Conservation (phyloP, 2,888 invertebrate species). For the Nemurella pictetii region DNA sequence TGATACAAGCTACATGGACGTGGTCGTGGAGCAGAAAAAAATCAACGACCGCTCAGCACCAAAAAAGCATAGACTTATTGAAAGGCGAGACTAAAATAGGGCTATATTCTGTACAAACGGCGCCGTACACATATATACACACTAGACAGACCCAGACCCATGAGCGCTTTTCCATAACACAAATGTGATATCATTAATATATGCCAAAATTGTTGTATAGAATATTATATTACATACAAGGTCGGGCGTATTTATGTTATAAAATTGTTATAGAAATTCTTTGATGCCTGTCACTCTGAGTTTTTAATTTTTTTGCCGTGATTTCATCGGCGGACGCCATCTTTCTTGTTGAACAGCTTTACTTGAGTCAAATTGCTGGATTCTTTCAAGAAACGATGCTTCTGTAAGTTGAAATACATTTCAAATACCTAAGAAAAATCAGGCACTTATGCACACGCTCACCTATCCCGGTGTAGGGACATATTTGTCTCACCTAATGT, state of each 20-base stretch:
- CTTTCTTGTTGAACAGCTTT: too few species aligned
- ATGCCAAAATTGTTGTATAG: constrained; percentile 36
- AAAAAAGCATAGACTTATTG: constrained; percentile 25
- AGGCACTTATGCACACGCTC: too few species aligned
- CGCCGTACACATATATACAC: neutral
- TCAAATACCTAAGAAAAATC: too few species aligned
- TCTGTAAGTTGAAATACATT: too few species aligned
- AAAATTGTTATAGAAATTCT: constrained; percentile 30
- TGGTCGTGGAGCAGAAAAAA: neutral
- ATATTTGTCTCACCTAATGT: too few species aligned
- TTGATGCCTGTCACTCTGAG: constrained; percentile 20
- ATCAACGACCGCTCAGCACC: neutral
- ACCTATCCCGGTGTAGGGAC: too few species aligned
- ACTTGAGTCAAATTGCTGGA: too few species aligned
- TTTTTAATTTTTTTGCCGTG: too few species aligned
- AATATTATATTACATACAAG: constrained; percentile 30
- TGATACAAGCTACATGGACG: neutral
- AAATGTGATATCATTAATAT: constrained; percentile 40
- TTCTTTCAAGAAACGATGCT: too few species aligned
- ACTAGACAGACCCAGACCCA: too few species aligned
- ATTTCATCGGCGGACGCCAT: too few species aligned
- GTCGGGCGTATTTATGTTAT: constrained; percentile 21
- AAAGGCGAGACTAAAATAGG: constrained; percentile 29
- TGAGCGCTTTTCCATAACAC: constrained; percentile 27
- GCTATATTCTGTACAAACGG: neutral